Conservation (phyloP, 2,888 invertebrate species). For the Euplagia quadripunctaria region DNA sequence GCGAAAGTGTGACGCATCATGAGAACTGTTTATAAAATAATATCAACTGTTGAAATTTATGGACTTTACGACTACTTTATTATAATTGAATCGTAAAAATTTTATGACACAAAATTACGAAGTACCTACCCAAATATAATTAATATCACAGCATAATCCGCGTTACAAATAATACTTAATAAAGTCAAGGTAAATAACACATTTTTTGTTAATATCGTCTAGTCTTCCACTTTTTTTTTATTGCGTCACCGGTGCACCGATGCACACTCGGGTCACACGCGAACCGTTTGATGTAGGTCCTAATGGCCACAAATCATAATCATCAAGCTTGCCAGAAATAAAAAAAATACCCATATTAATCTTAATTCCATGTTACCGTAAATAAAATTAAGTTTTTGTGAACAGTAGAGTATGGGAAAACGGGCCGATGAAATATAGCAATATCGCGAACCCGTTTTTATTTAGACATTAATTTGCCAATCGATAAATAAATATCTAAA, state of each 20-base stretch:
- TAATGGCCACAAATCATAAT: slow-evolving; percentile 80
- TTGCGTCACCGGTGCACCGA: slow-evolving; percentile 64
- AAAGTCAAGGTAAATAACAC: slow-evolving; percentile 52
- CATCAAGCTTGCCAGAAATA: slow-evolving; percentile 55
- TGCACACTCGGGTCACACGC: slow-evolving; percentile 70
- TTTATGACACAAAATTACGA: slow-evolving; percentile 50
- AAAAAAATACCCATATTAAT: slow-evolving; percentile 80
- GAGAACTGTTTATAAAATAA: slow-evolving; percentile 34
- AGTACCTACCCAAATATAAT: slow-evolving; percentile 39
- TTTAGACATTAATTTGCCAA: slow-evolving; percentile 64
- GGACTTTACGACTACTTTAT: slow-evolving; percentile 42
- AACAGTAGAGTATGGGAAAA: slow-evolving; percentile 64
- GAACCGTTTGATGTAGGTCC: slow-evolving; percentile 75
- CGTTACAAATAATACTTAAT: slow-evolving; percentile 40
- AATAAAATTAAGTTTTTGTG: slow-evolving; percentile 64
- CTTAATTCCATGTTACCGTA: slow-evolving; percentile 76
- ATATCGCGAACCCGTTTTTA: slow-evolving; percentile 68
- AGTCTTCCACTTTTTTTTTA: slow-evolving; percentile 49
- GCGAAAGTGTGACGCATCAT: slow-evolving; percentile 32
- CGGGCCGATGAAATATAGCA: slow-evolving; percentile 69
- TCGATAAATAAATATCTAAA: slow-evolving; percentile 76
- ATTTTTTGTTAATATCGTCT: slow-evolving; percentile 52
- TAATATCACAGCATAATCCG: slow-evolving; percentile 40
- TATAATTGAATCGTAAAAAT: slow-evolving; percentile 44
- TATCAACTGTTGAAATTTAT: slow-evolving; percentile 40